Evolutionary conservation across 2,113 vertebrate species (phyloP).

Genomic region (Microcebus ravelobensis): DNA sequence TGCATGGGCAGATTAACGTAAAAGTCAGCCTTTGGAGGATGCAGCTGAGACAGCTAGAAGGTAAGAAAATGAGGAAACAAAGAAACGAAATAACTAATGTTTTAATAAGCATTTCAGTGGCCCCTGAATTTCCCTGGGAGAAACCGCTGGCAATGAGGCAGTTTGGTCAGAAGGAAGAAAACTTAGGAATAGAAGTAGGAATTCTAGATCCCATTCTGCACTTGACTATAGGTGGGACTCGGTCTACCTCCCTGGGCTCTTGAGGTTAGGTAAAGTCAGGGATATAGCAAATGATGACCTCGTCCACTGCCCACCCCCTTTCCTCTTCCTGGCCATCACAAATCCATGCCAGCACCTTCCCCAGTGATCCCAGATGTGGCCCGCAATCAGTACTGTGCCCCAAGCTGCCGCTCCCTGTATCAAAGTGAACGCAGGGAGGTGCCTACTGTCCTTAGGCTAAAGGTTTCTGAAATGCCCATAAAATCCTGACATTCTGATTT

Average conservation of each 20-base stretch:
- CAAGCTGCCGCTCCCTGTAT: too few relatives aligned
- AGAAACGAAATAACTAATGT: background rate
- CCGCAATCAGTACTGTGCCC: background rate
- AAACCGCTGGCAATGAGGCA: background rate
- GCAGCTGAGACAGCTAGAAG: background rate
- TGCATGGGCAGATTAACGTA: background rate
- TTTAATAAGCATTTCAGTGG: background rate
- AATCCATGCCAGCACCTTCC: background rate
- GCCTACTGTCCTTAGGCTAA: background rate
- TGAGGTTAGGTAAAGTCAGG: background rate
- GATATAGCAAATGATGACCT: background rate
- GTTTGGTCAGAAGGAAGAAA: background rate
- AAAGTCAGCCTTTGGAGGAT: background rate
- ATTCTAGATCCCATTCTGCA: background rate
- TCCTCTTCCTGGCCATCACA: background rate
- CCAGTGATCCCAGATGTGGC: background rate
- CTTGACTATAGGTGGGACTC: background rate
- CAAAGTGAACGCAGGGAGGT: background rate
- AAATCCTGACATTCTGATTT: slow-evolving; percentile 10
- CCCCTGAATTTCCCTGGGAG: background rate
- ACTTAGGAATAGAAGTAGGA: background rate
- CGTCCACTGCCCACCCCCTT: background rate
- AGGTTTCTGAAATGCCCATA: background rate
- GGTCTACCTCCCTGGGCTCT: background rate
- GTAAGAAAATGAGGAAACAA: background rate